A percentile compares a stretch with the other conserved stretches of the same genome.
These are phyloP conservation scores for Xenotilapia flavipinnis DNA, from an alignment of 2,113 vertebrate genomes.

Conservation along the genomic window DNA sequence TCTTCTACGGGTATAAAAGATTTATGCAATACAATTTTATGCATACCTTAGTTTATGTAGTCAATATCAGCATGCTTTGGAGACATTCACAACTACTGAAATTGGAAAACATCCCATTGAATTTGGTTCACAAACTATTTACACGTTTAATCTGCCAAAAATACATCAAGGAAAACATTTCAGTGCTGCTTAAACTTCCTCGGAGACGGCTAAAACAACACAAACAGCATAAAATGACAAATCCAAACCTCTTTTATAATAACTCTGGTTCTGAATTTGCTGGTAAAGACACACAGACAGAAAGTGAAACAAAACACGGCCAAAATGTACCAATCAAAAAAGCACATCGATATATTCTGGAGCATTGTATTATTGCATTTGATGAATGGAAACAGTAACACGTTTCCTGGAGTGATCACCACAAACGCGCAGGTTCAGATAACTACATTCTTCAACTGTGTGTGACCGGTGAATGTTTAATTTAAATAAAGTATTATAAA, in stretches of 20 bases:
- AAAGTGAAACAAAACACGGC: neutral
- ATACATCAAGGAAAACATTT: neutral
- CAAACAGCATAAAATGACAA: neutral
- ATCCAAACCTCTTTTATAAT: neutral
- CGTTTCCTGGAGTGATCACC: neutral
- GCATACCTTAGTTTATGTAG: too few relatives aligned
- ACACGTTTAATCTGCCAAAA: neutral
- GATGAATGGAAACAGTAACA: neutral
- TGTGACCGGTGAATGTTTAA: neutral
- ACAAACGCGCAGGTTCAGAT: neutral
- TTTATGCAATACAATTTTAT: neutral
- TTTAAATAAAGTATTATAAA: neutral
- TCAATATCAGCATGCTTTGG: neutral
- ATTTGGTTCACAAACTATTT: neutral
- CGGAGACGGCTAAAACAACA: neutral
- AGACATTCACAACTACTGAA: neutral
- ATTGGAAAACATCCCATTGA: neutral
- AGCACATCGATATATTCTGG: neutral
- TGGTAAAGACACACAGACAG: neutral
- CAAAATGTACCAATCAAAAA: neutral
- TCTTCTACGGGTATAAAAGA: neutral
- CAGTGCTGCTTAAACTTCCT: neutral
- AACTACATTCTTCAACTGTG: neutral
- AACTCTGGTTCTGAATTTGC: neutral
- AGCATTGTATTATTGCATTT: neutral